phyloP scores from a whole-genome alignment of 2,113 vertebrate species.

The Plecotus auritus region DNA sequence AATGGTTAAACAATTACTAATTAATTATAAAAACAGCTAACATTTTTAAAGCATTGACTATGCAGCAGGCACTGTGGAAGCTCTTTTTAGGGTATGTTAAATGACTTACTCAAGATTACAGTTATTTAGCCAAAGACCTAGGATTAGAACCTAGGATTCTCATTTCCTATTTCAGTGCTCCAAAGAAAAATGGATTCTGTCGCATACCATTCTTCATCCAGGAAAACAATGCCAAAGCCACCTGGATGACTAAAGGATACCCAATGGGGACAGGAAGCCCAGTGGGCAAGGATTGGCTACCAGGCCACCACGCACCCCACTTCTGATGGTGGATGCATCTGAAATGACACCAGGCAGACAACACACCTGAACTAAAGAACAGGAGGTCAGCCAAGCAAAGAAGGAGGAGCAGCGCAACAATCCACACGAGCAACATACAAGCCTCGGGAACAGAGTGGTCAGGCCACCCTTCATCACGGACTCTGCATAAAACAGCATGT shows the following conservation, averaged over 20 bases:
- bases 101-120: background rate
- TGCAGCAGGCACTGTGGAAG: background rate
- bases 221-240: background rate
- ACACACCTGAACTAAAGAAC: background rate
- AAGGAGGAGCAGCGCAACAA: background rate
- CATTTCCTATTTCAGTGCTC: background rate
- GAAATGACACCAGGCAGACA: slow-evolving; percentile 10
- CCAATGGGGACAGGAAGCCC: background rate
- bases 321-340: background rate
- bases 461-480: background rate
- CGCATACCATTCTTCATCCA: background rate
- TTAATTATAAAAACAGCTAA: background rate
- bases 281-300: background rate
- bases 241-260: background rate
- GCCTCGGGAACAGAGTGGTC: background rate
- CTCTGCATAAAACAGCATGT: background rate
- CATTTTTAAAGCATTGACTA: background rate
- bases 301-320: background rate
- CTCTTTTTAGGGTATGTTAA: background rate
- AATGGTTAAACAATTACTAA: background rate
- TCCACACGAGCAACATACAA: background rate
- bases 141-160: background rate
- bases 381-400: slow-evolving; percentile 8
- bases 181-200: background rate
- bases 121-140: background rate